Conservation (phyloP, 2,888 invertebrate genomes). For the Pinctada fucata region DNA sequence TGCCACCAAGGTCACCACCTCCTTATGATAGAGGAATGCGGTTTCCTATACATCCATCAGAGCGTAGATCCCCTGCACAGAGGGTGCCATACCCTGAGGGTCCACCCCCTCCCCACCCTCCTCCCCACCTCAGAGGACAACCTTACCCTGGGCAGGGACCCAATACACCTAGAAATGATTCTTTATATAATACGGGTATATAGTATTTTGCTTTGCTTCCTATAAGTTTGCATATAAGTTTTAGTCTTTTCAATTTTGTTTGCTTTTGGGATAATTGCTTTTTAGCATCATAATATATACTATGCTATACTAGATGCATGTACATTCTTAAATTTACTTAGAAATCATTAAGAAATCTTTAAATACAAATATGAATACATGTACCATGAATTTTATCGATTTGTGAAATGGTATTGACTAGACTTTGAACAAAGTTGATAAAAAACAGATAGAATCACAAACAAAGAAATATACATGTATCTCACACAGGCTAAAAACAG, state of each 20-base stretch:
- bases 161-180: slow-evolving; percentile 36
- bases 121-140: slow-evolving; percentile 41
- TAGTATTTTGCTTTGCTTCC: neutral
- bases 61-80: slow-evolving; percentile 49
- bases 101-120: slow-evolving; percentile 32
- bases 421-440: too few species aligned
- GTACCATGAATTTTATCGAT: too few species aligned
- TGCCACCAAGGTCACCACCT: slow-evolving; percentile 56
- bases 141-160: slow-evolving; percentile 45
- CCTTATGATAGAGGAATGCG: slow-evolving; percentile 54
- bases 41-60: slow-evolving; percentile 50
- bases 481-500: too few species aligned
- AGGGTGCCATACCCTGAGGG: slow-evolving; percentile 46
- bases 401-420: too few species aligned
- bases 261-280: neutral
- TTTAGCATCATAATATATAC: neutral
- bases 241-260: neutral
- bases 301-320: neutral
- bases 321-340: too few species aligned
- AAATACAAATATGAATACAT: too few species aligned
- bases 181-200: slow-evolving; percentile 12
- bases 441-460: too few species aligned
- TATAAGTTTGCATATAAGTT: neutral
- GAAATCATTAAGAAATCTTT: too few species aligned
- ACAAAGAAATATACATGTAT: too few species aligned